These are phyloP conservation scores for Characodon lateralis DNA, from an alignment of 2,797 vertebrate species.

Conservation along the genomic window DNA sequence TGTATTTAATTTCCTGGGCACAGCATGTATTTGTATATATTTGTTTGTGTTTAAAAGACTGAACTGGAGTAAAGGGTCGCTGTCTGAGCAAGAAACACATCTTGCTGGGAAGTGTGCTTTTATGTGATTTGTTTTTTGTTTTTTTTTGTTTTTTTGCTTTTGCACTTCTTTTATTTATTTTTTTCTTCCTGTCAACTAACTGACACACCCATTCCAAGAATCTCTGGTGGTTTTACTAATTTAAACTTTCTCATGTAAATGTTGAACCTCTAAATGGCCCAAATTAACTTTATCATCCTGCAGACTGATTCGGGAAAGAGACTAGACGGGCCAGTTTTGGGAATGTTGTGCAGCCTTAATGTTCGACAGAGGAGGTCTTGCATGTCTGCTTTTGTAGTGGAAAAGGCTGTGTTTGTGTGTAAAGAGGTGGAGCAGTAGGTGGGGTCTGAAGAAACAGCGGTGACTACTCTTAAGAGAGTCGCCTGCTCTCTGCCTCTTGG, in stretches of 20 bases:
- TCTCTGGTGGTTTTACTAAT: slow-evolving; percentile 73
- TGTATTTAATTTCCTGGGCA: not conserved
- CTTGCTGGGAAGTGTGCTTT: slow-evolving; percentile 61
- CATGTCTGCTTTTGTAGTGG: slow-evolving; percentile 58
- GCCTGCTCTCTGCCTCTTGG: slow-evolving; percentile 75
- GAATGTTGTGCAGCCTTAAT: slow-evolving; percentile 52
- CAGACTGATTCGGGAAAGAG: slow-evolving; percentile 64
- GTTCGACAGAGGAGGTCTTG: slow-evolving; percentile 54
- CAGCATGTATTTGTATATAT: not conserved
- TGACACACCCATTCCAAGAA: slow-evolving; percentile 81
- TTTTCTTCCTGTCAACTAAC: slow-evolving; percentile 57
- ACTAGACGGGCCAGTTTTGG: slow-evolving; percentile 50
- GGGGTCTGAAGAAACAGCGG: slow-evolving; percentile 66
- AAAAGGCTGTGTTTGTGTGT: slow-evolving; percentile 44
- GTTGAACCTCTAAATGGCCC: slow-evolving; percentile 58
- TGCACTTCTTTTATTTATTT: slow-evolving; percentile 54
- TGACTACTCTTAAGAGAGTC: slow-evolving; percentile 76
- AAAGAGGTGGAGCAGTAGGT: slow-evolving; percentile 41
- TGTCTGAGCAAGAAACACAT: slow-evolving; percentile 38
- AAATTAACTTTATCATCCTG: slow-evolving; percentile 62
- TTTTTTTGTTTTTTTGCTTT: slow-evolving; percentile 42
- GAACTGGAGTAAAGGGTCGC: slow-evolving; percentile 20
- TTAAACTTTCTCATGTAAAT: slow-evolving; percentile 74
- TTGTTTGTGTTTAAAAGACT: slow-evolving; percentile 16
- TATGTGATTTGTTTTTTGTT: slow-evolving; percentile 56